Conservation (phyloP, 2,888 invertebrate species). For the Coecobrya sp. region DNA sequence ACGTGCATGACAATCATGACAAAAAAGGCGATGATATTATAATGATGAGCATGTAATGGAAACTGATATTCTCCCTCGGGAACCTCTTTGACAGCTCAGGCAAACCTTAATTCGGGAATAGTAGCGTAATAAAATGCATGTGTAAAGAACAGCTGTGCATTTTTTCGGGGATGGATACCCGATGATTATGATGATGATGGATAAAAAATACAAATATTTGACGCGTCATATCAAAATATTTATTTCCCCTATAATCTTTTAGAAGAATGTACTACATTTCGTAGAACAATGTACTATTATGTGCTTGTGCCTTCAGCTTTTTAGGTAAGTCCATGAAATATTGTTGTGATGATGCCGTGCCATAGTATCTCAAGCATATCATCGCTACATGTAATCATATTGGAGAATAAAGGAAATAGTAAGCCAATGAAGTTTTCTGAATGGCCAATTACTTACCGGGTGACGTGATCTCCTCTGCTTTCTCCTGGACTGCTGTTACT, state of each 20-base stretch:
- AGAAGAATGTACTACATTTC: too few relatives aligned
- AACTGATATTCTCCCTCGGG: constrained; percentile 69
- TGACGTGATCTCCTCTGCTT: constrained; percentile 63
- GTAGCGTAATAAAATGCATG: constrained; percentile 45
- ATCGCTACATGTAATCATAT: not conserved
- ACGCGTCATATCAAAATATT: constrained; percentile 20
- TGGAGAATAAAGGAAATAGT: not conserved
- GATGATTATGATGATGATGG: constrained; percentile 17
- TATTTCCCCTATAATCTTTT: not conserved
- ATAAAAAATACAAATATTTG: constrained; percentile 29
- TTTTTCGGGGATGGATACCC: not conserved
- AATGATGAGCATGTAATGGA: constrained; percentile 71
- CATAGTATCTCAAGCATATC: constrained; percentile 2
- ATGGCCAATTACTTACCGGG: constrained; percentile 70
- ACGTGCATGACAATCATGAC: constrained; percentile 32
- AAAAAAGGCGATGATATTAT: constrained; percentile 44
- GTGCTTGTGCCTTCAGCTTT: not conserved
- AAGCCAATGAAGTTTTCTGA: constrained; percentile 45
- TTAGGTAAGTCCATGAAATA: too few relatives aligned
- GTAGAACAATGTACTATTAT: not conserved
- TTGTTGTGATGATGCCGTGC: too few relatives aligned
- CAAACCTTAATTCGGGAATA: constrained; percentile 66
- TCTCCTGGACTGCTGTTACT: constrained; percentile 14
- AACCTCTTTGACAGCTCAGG: constrained; percentile 71
- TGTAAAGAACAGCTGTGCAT: constrained; percentile 51